Percentiles rank a stretch among this genome's conserved stretches.
Evolutionary conservation across 2,797 vertebrate species (phyloP).

Genomic region (Tangara arthus): DNA sequence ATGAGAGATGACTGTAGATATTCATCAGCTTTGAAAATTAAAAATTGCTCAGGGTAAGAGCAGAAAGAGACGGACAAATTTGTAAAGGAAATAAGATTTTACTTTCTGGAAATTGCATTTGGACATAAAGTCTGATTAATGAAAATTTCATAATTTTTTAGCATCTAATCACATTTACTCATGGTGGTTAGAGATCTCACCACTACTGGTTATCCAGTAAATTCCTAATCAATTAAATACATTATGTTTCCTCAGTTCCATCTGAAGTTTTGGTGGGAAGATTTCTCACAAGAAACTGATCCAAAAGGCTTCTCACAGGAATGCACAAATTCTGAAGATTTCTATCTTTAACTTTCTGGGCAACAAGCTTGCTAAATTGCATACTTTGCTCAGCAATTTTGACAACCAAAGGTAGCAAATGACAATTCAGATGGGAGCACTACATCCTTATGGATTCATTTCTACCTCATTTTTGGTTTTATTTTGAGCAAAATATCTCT

Average conservation of each 20-base stretch:
- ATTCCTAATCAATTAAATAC: not conserved
- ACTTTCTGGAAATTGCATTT: constrained; percentile 35
- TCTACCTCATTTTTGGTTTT: not conserved
- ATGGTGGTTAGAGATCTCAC: not conserved
- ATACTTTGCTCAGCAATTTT: not conserved
- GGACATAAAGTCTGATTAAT: not conserved
- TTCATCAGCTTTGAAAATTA: constrained; percentile 21
- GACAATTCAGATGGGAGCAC: not conserved
- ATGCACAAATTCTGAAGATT: not conserved
- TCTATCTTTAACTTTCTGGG: not conserved
- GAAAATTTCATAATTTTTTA: not conserved
- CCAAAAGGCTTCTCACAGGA: not conserved
- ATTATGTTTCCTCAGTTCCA: not conserved
- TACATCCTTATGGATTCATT: not conserved
- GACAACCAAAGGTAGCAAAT: not conserved
- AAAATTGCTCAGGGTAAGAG: not conserved
- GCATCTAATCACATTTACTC: not conserved
- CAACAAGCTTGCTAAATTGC: not conserved
- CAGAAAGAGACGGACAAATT: constrained; percentile 22
- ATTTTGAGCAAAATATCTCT: not conserved
- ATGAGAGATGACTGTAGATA: not conserved
- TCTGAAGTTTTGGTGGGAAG: not conserved
- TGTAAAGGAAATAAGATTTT: constrained; percentile 38
- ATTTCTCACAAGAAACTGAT: not conserved
- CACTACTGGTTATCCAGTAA: not conserved